Evolutionary conservation across 2,888 invertebrate species (phyloP).

Genomic region (Chloroclysta siterata): DNA sequence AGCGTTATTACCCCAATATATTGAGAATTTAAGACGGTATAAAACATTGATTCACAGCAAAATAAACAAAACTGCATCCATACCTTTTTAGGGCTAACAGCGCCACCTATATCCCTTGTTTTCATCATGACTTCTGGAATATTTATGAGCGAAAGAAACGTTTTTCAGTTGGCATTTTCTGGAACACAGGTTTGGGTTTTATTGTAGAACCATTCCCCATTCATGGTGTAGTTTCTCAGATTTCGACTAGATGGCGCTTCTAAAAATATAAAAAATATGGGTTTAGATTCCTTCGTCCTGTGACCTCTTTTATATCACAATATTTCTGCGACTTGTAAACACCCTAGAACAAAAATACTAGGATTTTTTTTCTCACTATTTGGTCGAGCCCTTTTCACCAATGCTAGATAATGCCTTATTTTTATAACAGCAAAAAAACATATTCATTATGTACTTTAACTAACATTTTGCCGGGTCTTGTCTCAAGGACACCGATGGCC

Average conservation of each 20-base stretch:
- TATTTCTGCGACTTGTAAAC: too few relatives aligned
- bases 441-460: too few relatives aligned
- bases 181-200: background rate
- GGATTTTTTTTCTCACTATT: too few relatives aligned
- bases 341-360: too few relatives aligned
- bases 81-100: constrained; percentile 1
- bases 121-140: background rate
- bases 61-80: background rate
- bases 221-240: background rate
- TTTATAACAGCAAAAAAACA: too few relatives aligned
- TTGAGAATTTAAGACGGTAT: too few relatives aligned
- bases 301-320: too few relatives aligned
- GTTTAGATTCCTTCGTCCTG: background rate
- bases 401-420: too few relatives aligned
- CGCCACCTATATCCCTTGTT: constrained; percentile 17
- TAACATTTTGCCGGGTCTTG: too few relatives aligned
- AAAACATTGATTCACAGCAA: background rate
- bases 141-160: background rate
- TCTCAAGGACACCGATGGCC: too few relatives aligned
- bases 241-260: constrained; percentile 16
- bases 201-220: background rate
- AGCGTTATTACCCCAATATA: too few relatives aligned
- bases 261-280: background rate
- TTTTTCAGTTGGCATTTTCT: background rate
- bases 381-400: too few relatives aligned